Base-by-base conservation (phyloP, 2,113 vertebrate genomes). In the Thalassarche chlororhynchos region DNA sequence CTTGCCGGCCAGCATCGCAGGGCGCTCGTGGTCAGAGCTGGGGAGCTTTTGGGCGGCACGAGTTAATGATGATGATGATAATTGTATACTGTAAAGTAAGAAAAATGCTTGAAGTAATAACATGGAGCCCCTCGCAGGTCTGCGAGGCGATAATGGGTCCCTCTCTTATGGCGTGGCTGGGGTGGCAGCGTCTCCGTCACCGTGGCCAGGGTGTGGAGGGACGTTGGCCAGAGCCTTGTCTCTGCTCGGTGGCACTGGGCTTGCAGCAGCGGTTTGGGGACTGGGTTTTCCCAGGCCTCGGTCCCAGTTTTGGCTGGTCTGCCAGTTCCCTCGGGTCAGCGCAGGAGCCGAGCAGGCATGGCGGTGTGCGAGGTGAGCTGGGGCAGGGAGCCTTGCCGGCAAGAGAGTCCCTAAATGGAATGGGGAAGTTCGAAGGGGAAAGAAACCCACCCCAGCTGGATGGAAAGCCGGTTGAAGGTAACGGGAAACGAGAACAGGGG, bases 1-100 rank as follows among this genome's bases (percentile, higher is more conserved):
- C 24, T 68, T 0, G 0, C 38, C 8, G 9, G 44, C 17, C 8
- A 2, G 31, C 15, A 2, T 70, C 2, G 2, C 1, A 0, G 64
- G 23, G 34, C 36, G 60, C 46, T 70, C 0, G 1, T 49, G 70
- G 47, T 55, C 44, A 23, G 60, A 87, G 34, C 51, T 34, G 51
- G 72, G 51, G 57, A 47, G 84, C 24, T 70, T 70, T 62, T 31
- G 31, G 14, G 76, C 3, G 0, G 36, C 19, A 2, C 5, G 8
- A 60, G 44, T 11, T 76, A 7, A 23, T 18, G 51, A 18, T 49
- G 40, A 25, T n/a, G 66, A 14, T 54, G 38, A 11, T 25, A 38
- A 87, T 2, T 69, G 18, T 5, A 24, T 62, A 3, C 14, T 44
- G 9, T 29, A 71, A 68, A 72, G 36, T 29, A 26, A 47, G 78